Evolutionary conservation across 2,888 invertebrate genomes (phyloP), one percentile per base, ranked within the genome.

Genomic region (Prosapia bicincta): DNA sequence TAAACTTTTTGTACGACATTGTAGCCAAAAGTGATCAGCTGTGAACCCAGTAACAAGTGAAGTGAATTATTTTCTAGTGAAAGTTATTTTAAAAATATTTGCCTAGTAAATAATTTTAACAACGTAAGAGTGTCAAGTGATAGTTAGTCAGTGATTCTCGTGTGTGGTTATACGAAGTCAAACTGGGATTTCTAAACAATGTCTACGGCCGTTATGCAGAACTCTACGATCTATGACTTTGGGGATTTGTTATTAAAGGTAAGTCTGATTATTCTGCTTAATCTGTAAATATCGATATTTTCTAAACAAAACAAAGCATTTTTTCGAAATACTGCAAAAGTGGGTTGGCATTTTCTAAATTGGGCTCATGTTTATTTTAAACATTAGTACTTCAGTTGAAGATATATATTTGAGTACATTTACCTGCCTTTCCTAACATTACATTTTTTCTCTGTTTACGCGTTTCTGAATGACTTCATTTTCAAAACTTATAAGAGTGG

Each of bases 201-300:
- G 92, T 92, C 92, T 87, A 91, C 92, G 82, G 92, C 91, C 85
- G 91, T 92, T 86, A 92, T 92, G 92, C 90, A 90, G 20, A 74
- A 43, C 86, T 84, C 90, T 86, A 89, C 91, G 84, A 89, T 91
- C 88, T 92, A 90, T 87, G 92, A 92, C 83, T 91, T 92, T 87
- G 90, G 90, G 88, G 92, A 92, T 86, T 88, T 90, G 69, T 76
- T 73, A 20, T 73, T 76, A 69, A 74, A 74, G 74, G 74, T 70
- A n/a, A 26, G 71, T 30, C 30, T 30, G 9, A 30, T 30, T 30
- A 9, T 30, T n/a, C n/a, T n/a, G n/a, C n/a, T n/a, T n/a, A n/a
- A n/a, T n/a, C n/a, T n/a, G n/a, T n/a, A n/a, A n/a, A n/a, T n/a
- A n/a, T n/a, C n/a, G n/a, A n/a, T n/a, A n/a, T n/a, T n/a, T n/a